Base-by-base conservation (phyloP, 2,113 vertebrate genomes). In the Mesoclemmys tuberculata region DNA sequence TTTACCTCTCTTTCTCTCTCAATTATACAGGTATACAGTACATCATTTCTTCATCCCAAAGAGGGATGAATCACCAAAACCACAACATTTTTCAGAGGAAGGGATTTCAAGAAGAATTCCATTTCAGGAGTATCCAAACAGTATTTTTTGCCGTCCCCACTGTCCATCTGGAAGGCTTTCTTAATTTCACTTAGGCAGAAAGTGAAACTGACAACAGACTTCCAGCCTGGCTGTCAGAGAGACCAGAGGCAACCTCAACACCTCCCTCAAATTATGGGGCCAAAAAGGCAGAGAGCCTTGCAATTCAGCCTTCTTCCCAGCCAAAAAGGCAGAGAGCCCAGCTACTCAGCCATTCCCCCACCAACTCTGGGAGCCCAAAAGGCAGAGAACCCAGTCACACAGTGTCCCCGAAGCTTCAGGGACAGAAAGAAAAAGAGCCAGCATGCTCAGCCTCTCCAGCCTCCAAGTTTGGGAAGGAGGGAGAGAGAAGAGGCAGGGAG, bases 11-110 rank as follows among this genome's bases (percentile, higher is more conserved):
- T 12, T 10, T 46, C 46, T 91, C 29, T 82, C 82, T 61, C 26
- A 94, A 83, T 84, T 80, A 85, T 54, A 91, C 55, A 95, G 93
- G 94, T 44, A 96, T 5, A 84, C 82, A 92, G 92, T 75, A 93
- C 85, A 75, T 49, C 83, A 82, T 92, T 93, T 87, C 80, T 89
- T 93, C 96, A 95, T 93, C 87, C 61, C 31, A n/a, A 64, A n/a
- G 3, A n/a, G 61, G 6, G 61, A 64, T n/a, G 35, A 64, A 64
- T 64, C 31, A 64, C 31, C 16, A 64, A 58, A n/a, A 64, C 16
- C 13, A 18, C 31, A 18, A 31, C 31, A 35, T 64, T 35, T 64
- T 35, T 64, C 16, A 64, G 31, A 64, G 61, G 61, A 64, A 64
- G 6, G 29, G 31, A 64, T n/a, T 64, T 64, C 14, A n/a, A 64